These are phyloP conservation scores for Cheumatopsyche charites DNA, from an alignment of 1,140 invertebrate genomes.

Conservation along the genomic window DNA sequence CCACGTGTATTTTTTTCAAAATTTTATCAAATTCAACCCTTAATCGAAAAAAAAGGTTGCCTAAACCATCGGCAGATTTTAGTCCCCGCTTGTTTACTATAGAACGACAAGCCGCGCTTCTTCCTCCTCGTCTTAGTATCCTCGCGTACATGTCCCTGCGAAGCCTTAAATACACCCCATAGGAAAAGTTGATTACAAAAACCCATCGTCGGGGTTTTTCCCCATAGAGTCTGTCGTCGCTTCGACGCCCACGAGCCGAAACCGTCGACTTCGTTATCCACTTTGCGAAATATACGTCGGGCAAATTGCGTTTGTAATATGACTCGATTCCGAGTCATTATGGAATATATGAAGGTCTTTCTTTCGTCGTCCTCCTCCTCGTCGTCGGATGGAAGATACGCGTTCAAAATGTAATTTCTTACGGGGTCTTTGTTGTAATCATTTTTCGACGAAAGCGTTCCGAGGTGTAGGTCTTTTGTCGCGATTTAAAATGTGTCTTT, in stretches of 20 bases:
- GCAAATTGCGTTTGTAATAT: conserved; percentile 14
- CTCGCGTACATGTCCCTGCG: neutral
- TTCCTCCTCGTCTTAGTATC: neutral
- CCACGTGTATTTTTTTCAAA: too few relatives aligned
- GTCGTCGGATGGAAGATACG: too few relatives aligned
- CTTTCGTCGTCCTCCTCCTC: too few relatives aligned
- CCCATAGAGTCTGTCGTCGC: neutral
- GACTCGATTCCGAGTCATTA: neutral
- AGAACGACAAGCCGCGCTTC: neutral
- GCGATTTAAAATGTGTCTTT: too few relatives aligned
- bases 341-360: too few relatives aligned
- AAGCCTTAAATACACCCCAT: neutral
- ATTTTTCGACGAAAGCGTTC: too few relatives aligned
- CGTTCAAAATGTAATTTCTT: too few relatives aligned
- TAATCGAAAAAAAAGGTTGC: too few relatives aligned
- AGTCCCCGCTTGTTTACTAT: conserved; percentile 10
- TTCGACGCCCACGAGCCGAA: neutral
- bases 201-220: conserved; percentile 4
- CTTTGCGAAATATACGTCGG: neutral
- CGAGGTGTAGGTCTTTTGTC: too few relatives aligned
- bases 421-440: too few relatives aligned
- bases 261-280: conserved; percentile 1
- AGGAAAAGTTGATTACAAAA: conserved; percentile 29
- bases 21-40: too few relatives aligned
- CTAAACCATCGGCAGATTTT: too few relatives aligned